These are phyloP conservation scores for Drosophila borborema DNA, from an alignment of 2,888 invertebrate species.

Conservation along the genomic window DNA sequence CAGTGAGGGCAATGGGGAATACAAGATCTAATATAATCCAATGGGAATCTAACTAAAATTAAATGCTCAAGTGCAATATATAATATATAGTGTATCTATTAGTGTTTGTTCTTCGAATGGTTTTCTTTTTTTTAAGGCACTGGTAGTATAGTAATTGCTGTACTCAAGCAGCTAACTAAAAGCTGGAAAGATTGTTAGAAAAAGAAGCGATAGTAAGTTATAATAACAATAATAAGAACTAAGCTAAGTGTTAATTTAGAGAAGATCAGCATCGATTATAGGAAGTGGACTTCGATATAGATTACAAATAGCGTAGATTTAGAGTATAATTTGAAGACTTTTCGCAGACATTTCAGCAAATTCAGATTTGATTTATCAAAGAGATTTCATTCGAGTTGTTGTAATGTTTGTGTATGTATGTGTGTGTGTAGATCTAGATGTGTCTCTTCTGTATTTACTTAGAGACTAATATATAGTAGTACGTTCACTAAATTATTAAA, in stretches of 20 bases:
- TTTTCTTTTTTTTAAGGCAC: slow-evolving; percentile 64
- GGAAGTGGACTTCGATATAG: slow-evolving; percentile 17
- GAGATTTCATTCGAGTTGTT: slow-evolving; percentile 66
- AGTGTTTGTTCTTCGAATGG: slow-evolving; percentile 12
- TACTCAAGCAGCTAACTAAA: slow-evolving; percentile 46
- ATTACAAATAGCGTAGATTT: slow-evolving; percentile 5
- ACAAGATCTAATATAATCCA: neutral
- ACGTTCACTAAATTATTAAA: slow-evolving; percentile 82
- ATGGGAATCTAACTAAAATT: neutral
- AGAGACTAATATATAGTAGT: slow-evolving; percentile 41
- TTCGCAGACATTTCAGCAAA: slow-evolving; percentile 32
- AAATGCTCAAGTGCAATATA: slow-evolving; percentile 8
- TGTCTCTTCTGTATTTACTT: slow-evolving; percentile 53
- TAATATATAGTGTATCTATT: slow-evolving; percentile 10
- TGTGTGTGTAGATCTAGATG: slow-evolving; percentile 2
- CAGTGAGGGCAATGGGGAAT: slow-evolving; percentile 38
- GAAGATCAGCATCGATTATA: slow-evolving; percentile 12
- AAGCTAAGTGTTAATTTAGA: neutral
- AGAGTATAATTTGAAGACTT: slow-evolving; percentile 4
- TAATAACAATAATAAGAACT: neutral
- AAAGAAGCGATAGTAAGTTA: neutral
- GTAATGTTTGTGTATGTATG: slow-evolving; percentile 8
- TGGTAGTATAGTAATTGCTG: slow-evolving; percentile 71
- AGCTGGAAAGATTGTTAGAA: neutral
- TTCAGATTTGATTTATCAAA: slow-evolving; percentile 58